These are phyloP conservation scores for Sebastes schlegelii DNA, from an alignment of 2,113 vertebrate species.

Conservation along the genomic window DNA sequence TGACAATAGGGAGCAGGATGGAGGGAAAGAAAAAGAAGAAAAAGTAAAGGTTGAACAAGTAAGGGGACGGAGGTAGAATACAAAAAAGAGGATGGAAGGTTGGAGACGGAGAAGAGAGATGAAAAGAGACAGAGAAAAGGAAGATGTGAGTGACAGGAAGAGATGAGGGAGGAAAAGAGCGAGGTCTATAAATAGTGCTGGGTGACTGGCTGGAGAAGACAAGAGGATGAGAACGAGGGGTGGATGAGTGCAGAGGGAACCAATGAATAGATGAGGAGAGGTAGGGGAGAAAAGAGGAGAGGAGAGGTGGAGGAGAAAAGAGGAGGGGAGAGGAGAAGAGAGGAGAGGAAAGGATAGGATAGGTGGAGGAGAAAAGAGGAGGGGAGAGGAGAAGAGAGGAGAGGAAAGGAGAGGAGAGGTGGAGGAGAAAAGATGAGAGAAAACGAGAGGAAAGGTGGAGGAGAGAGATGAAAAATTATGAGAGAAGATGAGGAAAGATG, in stretches of 20 bases:
- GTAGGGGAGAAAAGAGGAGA: not conserved
- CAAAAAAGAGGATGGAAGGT: not conserved
- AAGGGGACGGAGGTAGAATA: not conserved
- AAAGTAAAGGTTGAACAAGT: not conserved
- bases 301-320: not conserved
- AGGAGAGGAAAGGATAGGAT: not conserved
- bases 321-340: not conserved
- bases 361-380: not conserved
- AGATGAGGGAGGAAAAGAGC: not conserved
- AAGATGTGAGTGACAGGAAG: slow-evolving; percentile 28
- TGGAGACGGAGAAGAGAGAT: not conserved
- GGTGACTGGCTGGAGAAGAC: slow-evolving; percentile 26
- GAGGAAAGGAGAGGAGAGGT: not conserved
- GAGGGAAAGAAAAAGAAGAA: not conserved
- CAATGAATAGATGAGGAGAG: slow-evolving; percentile 21
- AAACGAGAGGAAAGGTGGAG: not conserved
- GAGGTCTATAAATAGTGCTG: slow-evolving; percentile 54
- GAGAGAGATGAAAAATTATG: not conserved
- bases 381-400: not conserved
- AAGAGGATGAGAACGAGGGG: slow-evolving; percentile 10
- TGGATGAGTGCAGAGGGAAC: slow-evolving; percentile 14
- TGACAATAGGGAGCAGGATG: not conserved
- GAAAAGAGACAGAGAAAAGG: not conserved
- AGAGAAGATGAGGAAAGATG: not conserved
- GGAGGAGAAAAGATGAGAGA: not conserved